These are phyloP conservation scores for Notospermus geniculatus DNA, from an alignment of 1,140 invertebrate species.

Conservation along the genomic window DNA sequence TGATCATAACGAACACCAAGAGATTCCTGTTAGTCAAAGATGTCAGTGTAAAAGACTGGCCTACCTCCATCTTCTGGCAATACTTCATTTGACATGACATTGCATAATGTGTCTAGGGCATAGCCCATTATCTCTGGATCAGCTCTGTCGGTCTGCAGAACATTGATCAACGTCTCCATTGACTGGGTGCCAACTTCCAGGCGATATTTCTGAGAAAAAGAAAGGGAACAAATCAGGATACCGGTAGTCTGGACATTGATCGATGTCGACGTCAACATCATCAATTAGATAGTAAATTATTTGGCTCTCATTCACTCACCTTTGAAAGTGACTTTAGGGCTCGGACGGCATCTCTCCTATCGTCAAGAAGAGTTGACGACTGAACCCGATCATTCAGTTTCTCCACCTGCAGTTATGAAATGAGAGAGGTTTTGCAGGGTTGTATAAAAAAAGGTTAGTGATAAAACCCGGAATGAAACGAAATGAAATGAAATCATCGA, in stretches of 20 bases:
- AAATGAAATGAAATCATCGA: slow-evolving; percentile 8
- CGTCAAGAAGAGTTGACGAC: slow-evolving; percentile 89
- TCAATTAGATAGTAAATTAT: too few relatives aligned
- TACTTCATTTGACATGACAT: slow-evolving; percentile 78
- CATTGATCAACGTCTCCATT: slow-evolving; percentile 77
- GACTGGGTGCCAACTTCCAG: slow-evolving; percentile 94
- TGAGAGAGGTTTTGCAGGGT: slow-evolving; percentile 8
- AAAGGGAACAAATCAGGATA: neutral
- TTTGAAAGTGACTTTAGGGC: slow-evolving; percentile 90
- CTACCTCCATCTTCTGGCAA: slow-evolving; percentile 60
- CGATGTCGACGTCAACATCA: too few relatives aligned
- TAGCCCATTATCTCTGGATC: slow-evolving; percentile 91
- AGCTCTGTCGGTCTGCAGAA: slow-evolving; percentile 61
- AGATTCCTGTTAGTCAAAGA: too few relatives aligned
- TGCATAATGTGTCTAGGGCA: slow-evolving; percentile 86
- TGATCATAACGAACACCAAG: too few relatives aligned
- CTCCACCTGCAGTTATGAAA: slow-evolving; percentile 76
- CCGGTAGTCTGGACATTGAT: too few relatives aligned
- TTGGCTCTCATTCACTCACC: too few relatives aligned
- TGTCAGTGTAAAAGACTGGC: too few relatives aligned
- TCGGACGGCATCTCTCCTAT: slow-evolving; percentile 92
- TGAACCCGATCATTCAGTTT: slow-evolving; percentile 85
- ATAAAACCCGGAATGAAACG: neutral
- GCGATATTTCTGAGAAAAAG: slow-evolving; percentile 70
- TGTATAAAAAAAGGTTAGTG: too few relatives aligned